These are phyloP conservation scores for Tragulus kanchil DNA, from an alignment of 2,113 vertebrate species.

Conservation along the genomic window DNA sequence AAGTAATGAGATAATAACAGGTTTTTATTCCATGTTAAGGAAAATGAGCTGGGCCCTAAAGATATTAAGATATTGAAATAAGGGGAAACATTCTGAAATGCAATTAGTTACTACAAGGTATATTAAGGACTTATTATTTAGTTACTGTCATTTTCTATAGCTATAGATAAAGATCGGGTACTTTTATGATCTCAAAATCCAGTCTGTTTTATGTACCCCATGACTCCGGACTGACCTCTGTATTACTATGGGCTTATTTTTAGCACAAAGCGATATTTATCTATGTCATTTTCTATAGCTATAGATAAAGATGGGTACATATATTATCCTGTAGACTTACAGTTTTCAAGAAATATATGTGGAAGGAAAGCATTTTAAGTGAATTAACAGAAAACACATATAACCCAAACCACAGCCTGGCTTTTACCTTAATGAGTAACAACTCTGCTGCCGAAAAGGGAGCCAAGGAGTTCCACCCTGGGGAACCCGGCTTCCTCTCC, in stretches of 20 bases:
- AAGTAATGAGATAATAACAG: background rate
- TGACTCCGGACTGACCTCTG: slow-evolving; percentile 67
- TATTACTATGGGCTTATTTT: slow-evolving; percentile 63
- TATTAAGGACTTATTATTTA: slow-evolving; percentile 31
- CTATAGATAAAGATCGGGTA: too few species aligned
- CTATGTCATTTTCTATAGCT: slow-evolving; percentile 58
- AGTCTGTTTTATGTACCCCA: slow-evolving; percentile 74
- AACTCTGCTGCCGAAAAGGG: slow-evolving; percentile 18
- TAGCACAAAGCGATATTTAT: slow-evolving; percentile 65
- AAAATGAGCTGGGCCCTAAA: background rate
- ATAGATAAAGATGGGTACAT: slow-evolving; percentile 28
- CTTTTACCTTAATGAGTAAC: slow-evolving; percentile 60
- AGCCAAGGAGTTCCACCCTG: slow-evolving; percentile 35
- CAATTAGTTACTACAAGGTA: background rate
- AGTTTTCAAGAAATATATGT: slow-evolving; percentile 40
- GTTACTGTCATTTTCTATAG: too few species aligned
- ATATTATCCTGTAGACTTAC: slow-evolving; percentile 47
- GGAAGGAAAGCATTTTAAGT: slow-evolving; percentile 57
- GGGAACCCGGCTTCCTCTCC: slow-evolving; percentile 47
- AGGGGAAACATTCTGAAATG: slow-evolving; percentile 18
- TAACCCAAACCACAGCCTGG: slow-evolving; percentile 61
- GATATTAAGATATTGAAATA: background rate
- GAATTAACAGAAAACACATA: slow-evolving; percentile 76
- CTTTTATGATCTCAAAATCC: slow-evolving; percentile 71
- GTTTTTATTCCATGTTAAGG: background rate